Evolutionary conservation across 2,113 vertebrate genomes (phyloP).

Genomic region (Cnemophilus loriae): DNA sequence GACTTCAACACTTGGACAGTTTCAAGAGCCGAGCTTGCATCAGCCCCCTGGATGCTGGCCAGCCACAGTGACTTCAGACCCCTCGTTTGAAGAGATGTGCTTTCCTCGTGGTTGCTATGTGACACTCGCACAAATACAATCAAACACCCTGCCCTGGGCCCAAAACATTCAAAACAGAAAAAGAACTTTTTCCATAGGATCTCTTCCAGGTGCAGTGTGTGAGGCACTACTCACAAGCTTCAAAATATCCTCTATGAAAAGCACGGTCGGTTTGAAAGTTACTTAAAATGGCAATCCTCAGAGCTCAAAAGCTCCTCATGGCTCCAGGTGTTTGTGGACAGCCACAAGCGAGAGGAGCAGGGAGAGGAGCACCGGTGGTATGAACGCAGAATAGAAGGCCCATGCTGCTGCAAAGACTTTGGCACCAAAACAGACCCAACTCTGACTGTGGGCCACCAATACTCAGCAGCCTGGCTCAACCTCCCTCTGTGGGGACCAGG

Average conservation of each 20-base stretch:
- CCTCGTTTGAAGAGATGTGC: not conserved
- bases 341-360: not conserved
- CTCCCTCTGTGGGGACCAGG: not conserved
- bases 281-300: not conserved
- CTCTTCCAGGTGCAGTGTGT: not conserved
- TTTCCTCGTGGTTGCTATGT: conserved; percentile 11
- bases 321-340: not conserved
- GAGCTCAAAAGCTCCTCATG: not conserved
- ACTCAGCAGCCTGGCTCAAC: not conserved
- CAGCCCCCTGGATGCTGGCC: not conserved
- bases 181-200: not conserved
- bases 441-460: not conserved
- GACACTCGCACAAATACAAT: not conserved
- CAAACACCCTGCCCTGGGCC: not conserved
- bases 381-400: not conserved
- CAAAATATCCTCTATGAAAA: not conserved
- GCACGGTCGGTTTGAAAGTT: not conserved
- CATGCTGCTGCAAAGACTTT: not conserved
- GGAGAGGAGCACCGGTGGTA: not conserved
- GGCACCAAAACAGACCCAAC: not conserved
- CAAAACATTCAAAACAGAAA: not conserved
- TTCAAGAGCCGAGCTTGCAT: not conserved
- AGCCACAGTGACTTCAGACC: not conserved
- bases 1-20: not conserved
- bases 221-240: not conserved